phyloP scores from a whole-genome alignment of 1,140 invertebrate genomes.

The Drosophila nebulosa region DNA sequence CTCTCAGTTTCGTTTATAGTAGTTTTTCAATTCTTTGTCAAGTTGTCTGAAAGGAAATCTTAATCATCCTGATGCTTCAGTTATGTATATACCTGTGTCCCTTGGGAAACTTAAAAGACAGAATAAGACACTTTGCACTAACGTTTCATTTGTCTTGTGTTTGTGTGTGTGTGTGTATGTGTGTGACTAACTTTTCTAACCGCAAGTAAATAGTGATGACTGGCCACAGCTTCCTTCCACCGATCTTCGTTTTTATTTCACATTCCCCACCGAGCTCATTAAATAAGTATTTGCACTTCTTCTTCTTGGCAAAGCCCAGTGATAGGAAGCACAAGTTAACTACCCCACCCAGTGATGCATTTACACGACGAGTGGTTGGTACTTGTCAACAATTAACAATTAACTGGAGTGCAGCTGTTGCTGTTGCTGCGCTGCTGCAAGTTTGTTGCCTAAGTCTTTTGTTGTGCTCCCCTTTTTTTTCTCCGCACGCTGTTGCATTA shows the following conservation, averaged over 20 bases:
- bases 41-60: too few species aligned
- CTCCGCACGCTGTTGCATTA: conserved; percentile 36
- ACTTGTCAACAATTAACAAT: conserved; percentile 75
- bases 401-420: conserved; percentile 61
- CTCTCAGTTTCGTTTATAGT: too few species aligned
- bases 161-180: not conserved
- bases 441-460: conserved; percentile 65
- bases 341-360: not conserved
- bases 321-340: conserved; percentile 32
- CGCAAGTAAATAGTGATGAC: not conserved
- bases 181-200: not conserved
- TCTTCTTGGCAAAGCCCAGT: conserved; percentile 36
- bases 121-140: not conserved
- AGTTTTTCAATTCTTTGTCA: too few species aligned
- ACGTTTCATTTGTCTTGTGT: not conserved
- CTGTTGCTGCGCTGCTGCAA: conserved; percentile 1
- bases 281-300: conserved; percentile 74
- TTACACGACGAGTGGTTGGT: conserved; percentile 41
- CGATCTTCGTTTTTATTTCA: conserved; percentile 29
- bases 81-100: too few species aligned
- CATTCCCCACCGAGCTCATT: conserved; percentile 48
- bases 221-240: not conserved
- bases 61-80: too few species aligned
- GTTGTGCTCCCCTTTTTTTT: conserved; percentile 27
- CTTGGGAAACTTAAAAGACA: not conserved